phyloP scores from a whole-genome alignment of 2,888 invertebrate genomes.

The Lasioglossum marginatum region DNA sequence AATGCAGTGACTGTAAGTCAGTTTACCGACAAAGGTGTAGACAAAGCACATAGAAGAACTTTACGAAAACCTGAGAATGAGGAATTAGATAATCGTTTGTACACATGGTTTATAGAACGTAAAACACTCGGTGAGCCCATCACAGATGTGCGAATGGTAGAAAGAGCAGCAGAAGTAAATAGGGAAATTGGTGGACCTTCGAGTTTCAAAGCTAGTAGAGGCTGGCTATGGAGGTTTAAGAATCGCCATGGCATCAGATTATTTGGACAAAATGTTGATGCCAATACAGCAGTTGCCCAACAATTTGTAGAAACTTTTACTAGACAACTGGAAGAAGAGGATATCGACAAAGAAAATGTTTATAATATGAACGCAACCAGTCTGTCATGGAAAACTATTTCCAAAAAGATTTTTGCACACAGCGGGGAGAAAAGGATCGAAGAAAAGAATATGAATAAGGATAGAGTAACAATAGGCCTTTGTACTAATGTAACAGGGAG shows the following conservation, averaged over 20 bases:
- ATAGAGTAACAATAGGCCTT: conserved; percentile 15
- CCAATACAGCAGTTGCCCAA: neutral
- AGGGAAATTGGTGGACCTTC: conserved; percentile 26
- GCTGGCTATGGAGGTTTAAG: conserved; percentile 27
- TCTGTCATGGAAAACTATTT: conserved; percentile 1
- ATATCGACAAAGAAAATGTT: conserved; percentile 23
- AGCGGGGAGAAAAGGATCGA: neutral
- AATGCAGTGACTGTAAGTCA: conserved; percentile 23
- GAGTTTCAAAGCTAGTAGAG: conserved; percentile 23
- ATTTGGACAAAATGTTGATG: conserved; percentile 4
- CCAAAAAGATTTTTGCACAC: neutral
- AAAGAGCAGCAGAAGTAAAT: conserved; percentile 25
- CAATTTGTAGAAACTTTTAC: conserved; percentile 14
- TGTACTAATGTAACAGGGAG: conserved; percentile 19
- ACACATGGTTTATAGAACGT: conserved; percentile 22
- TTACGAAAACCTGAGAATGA: conserved; percentile 21
- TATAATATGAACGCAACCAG: conserved; percentile 15
- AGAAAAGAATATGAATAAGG: conserved; percentile 12
- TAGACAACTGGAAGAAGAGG: conserved; percentile 12
- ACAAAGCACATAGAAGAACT: conserved; percentile 8
- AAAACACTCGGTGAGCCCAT: conserved; percentile 7
- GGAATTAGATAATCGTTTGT: conserved; percentile 21
- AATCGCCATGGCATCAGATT: conserved; percentile 19
- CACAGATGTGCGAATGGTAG: conserved; percentile 3
- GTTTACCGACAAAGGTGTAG: conserved; percentile 13